These are phyloP conservation scores for Pseudolaguvia tuberculata DNA, from an alignment of 2,113 vertebrate species.

Conservation along the genomic window DNA sequence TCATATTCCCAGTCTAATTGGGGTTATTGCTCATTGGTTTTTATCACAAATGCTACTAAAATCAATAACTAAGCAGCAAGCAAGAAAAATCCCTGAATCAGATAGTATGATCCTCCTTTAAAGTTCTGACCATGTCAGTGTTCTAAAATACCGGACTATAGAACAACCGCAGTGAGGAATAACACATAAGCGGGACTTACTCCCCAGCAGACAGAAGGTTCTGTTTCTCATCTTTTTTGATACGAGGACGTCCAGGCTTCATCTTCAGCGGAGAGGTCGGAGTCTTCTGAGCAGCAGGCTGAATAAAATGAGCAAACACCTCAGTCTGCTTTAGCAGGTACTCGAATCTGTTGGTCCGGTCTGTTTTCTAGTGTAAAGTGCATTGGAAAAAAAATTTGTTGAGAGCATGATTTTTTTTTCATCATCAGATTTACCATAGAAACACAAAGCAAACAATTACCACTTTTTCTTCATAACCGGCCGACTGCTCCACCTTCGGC, in stretches of 20 bases:
- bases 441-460: slow-evolving; percentile 61
- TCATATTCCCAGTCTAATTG: no score
- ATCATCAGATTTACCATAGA: background rate
- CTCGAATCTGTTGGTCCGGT: slow-evolving; percentile 96
- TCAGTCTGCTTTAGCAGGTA: slow-evolving; percentile 98
- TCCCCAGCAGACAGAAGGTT: slow-evolving; percentile 90
- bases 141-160: background rate
- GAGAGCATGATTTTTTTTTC: background rate
- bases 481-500: slow-evolving; percentile 67
- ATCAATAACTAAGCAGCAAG: no score
- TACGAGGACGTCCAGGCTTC: slow-evolving; percentile 93
- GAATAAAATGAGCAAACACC: slow-evolving; percentile 97
- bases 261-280: slow-evolving; percentile 97
- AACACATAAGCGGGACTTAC: slow-evolving; percentile 69
- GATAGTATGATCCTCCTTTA: no score
- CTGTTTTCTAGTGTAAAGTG: slow-evolving; percentile 79
- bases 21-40: no score
- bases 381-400: background rate
- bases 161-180: background rate
- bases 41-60: no score
- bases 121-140: no score
- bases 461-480: slow-evolving; percentile 96
- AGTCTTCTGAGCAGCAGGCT: slow-evolving; percentile 97
- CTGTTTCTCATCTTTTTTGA: slow-evolving; percentile 98
- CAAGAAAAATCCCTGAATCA: no score